A percentile compares a stretch with the other conserved stretches of the same genome.
These are phyloP conservation scores for Haemorhous mexicanus DNA, from an alignment of 2,113 vertebrate genomes.

Conservation along the genomic window DNA sequence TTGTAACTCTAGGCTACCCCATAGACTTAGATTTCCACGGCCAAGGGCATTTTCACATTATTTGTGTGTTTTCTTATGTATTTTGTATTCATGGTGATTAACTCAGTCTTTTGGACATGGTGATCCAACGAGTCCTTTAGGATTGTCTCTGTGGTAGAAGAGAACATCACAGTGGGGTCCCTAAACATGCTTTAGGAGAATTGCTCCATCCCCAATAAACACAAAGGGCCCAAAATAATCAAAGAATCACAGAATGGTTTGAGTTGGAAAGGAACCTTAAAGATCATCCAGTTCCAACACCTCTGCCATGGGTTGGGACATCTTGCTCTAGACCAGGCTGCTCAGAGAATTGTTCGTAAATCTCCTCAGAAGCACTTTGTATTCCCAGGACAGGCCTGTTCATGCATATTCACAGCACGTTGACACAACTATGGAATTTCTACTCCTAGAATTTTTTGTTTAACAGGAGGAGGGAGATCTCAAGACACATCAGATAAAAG, in stretches of 20 bases:
- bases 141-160: neutral
- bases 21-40: neutral
- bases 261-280: neutral
- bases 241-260: neutral
- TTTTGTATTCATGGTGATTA: neutral
- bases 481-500: neutral
- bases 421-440: neutral
- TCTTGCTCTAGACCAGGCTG: neutral
- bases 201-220: neutral
- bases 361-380: neutral
- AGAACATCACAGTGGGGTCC: neutral
- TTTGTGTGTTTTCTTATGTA: neutral
- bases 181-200: neutral
- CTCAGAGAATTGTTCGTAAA: neutral
- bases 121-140: neutral
- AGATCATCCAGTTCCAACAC: neutral
- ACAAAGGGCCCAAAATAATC: neutral
- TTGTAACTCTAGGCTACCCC: neutral
- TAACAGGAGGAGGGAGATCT: neutral
- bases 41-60: neutral
- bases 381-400: neutral
- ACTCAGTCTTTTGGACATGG: neutral
- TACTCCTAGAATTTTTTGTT: neutral
- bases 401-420: fast-evolving
- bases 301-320: neutral